Evolutionary conservation across 2,113 vertebrate species (phyloP).

Genomic region (Erpornis zantholeuca): DNA sequence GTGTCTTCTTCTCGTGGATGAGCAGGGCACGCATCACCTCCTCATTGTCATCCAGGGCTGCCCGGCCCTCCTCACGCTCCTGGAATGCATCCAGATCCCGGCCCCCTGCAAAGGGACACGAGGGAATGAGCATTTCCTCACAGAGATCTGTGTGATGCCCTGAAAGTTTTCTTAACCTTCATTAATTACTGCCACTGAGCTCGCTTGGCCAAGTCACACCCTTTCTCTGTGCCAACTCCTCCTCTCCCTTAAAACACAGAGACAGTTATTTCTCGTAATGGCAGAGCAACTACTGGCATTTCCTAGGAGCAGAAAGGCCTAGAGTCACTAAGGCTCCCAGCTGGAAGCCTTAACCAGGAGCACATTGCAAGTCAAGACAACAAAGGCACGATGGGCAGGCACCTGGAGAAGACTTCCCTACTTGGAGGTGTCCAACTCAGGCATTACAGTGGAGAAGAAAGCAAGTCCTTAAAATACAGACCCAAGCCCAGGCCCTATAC

Average conservation of each 20-base stretch:
- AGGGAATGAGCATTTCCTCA: neutral
- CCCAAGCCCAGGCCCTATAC: neutral
- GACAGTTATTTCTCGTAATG: neutral
- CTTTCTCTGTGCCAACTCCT: neutral
- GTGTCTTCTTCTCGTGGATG: slow-evolving; percentile 91
- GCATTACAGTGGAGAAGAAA: neutral
- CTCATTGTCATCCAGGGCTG: slow-evolving; percentile 85
- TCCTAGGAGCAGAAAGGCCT: neutral
- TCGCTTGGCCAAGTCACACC: neutral
- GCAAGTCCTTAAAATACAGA: neutral
- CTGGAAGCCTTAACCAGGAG: neutral
- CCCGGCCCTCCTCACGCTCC: slow-evolving; percentile 68
- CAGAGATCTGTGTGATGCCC: neutral
- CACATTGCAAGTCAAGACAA: neutral
- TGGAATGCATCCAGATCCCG: slow-evolving; percentile 75
- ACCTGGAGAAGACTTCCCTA: neutral
- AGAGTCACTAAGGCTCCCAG: neutral
- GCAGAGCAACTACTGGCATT: neutral
- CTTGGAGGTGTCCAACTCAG: neutral
- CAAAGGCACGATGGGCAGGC: neutral
- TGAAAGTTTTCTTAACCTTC: neutral
- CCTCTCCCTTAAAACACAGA: neutral
- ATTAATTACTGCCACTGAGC: neutral
- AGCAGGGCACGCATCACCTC: slow-evolving; percentile 97
- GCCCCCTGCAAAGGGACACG: slow-evolving; percentile 57